phyloP scores from a whole-genome alignment of 2,888 invertebrate genomes.

The Eumerus sabulonum region DNA sequence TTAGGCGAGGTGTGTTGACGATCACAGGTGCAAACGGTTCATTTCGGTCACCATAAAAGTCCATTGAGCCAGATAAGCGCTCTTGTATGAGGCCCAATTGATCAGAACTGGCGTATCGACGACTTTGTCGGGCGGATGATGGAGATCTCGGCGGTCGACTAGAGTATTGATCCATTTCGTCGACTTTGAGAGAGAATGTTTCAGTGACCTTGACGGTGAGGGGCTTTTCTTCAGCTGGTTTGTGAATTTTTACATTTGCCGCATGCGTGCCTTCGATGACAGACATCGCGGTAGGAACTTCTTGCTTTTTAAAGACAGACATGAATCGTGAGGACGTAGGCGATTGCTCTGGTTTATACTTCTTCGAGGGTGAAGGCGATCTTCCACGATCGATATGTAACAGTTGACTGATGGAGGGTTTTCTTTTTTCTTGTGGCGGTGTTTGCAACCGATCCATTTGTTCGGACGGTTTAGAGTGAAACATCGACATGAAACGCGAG shows the following conservation, averaged over 20 bases:
- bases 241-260: conserved; percentile 72
- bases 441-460: neutral
- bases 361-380: conserved; percentile 69
- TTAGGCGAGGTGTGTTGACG: conserved; percentile 61
- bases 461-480: conserved; percentile 71
- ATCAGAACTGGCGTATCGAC: conserved; percentile 55
- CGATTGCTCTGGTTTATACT: conserved; percentile 66
- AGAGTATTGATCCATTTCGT: conserved; percentile 78
- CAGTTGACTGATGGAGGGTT: conserved; percentile 28
- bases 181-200: conserved; percentile 78
- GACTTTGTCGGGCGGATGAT: conserved; percentile 55
- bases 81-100: conserved; percentile 38
- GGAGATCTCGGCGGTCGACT: conserved; percentile 71
- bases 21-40: conserved; percentile 76
- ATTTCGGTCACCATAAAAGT: conserved; percentile 38
- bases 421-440: conserved; percentile 20
- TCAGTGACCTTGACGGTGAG: conserved; percentile 75
- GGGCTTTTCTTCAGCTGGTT: conserved; percentile 72
- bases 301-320: conserved; percentile 41
- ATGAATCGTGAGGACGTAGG: conserved; percentile 57
- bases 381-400: conserved; percentile 61
- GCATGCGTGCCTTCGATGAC: conserved; percentile 72
- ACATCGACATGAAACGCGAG: conserved; percentile 75
- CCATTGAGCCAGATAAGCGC: conserved; percentile 33
- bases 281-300: conserved; percentile 70